Evolutionary conservation across 2,797 vertebrate genomes (phyloP), one percentile per base, ranked within the genome.

Genomic region (Podargus strigoides): DNA sequence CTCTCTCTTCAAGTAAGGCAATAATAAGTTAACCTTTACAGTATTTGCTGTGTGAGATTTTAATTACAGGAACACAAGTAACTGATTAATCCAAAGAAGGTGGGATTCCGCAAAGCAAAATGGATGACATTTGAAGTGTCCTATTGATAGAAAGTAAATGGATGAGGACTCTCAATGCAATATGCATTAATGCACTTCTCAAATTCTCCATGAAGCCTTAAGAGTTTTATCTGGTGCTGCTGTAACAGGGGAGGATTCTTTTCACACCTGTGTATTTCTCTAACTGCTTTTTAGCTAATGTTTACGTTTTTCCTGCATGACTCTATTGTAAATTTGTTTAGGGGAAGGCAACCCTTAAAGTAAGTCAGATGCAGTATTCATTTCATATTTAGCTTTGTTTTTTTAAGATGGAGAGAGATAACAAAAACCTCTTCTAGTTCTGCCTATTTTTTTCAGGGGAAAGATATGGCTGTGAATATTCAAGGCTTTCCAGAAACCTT

Each of bases 51-150:
- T 32, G 18, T 72, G 73, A 68, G 79, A 32, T 70, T 85, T 83
- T 91, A 81, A 94, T 81, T 90, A 68, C 46, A 30, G 39, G 46
- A 90, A 41, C 30, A 22, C 5, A 6, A 67, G 56, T 63, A 77
- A 75, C 41, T 80, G 22, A 64, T 88, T 64, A 78, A 73, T 1
- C 0, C 32, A 44, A 66, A 79, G 56, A 79, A 52, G 52, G 42
- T 36, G 30, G 60, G 53, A 52, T 81, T 93, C 69, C 72, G 50
- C 70, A 62, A 72, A 84, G 42, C 42, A 75, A 64, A 68, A 75
- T 0, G 3, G 24, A 24, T 62, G 10, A 63, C 58, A 47, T 0
- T 0, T 34, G n/a, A 63, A 63, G 20, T 58, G 20, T 85, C 64
- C 39, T 78, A 28, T 60, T 75, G 37, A 75, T 66, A 91, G 53